Conservation (phyloP, 2,113 vertebrate genomes). For the Rhizomys pruinosus region DNA sequence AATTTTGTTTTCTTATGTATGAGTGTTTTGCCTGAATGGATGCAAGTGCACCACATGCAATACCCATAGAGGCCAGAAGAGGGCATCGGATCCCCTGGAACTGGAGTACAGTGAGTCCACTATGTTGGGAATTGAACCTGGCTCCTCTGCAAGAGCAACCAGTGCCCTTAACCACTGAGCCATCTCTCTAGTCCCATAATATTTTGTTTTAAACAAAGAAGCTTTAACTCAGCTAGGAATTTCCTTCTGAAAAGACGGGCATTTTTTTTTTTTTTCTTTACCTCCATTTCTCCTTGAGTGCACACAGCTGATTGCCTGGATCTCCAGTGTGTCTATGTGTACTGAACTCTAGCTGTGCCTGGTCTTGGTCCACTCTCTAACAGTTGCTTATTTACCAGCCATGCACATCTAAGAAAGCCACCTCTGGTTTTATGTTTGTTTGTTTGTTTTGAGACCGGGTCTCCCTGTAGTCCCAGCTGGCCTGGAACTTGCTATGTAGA, state of each 20-base stretch:
- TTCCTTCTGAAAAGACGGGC: not conserved
- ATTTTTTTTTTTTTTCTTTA: not conserved
- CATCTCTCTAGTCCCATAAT: not conserved
- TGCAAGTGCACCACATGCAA: not conserved
- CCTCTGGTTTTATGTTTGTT: not conserved
- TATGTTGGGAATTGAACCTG: not conserved
- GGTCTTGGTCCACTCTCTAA: not conserved
- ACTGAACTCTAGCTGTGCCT: not conserved
- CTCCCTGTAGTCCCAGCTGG: not conserved
- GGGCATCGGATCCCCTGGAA: not conserved
- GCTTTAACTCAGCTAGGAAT: not conserved
- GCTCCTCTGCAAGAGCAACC: not conserved
- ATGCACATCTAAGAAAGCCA: not conserved
- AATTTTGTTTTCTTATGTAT: too few relatives aligned
- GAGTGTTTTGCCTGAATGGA: not conserved
- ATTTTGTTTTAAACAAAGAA: not conserved
- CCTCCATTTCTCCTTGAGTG: fast-evolving
- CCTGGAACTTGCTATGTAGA: not conserved
- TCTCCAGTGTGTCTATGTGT: not conserved
- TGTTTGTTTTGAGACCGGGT: not conserved
- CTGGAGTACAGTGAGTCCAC: not conserved
- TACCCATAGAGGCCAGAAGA: not conserved
- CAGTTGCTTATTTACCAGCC: not conserved
- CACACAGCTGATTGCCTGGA: not conserved
- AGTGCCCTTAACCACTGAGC: not conserved